Conservation (phyloP, 2,797 vertebrate species). For the Botia kubotai region DNA sequence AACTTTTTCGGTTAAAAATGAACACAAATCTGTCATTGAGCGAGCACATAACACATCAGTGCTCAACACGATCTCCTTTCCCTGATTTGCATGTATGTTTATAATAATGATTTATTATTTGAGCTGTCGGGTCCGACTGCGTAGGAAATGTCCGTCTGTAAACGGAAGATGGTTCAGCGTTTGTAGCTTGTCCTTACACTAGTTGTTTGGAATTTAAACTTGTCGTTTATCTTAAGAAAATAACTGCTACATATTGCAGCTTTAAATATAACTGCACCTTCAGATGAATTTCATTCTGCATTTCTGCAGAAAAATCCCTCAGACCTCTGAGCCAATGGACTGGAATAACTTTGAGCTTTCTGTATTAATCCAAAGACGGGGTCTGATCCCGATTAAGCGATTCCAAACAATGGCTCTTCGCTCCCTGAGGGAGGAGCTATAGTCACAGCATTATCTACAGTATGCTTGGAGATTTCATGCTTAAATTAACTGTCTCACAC, state of each 20-base stretch:
- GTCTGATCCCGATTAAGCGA: conserved; percentile 39
- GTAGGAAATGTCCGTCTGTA: too few relatives aligned
- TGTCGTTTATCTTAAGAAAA: too few relatives aligned
- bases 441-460: conserved; percentile 49
- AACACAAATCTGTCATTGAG: too few relatives aligned
- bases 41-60: too few relatives aligned
- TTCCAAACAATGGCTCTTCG: background rate
- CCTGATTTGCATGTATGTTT: too few relatives aligned
- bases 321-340: background rate
- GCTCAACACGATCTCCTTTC: too few relatives aligned
- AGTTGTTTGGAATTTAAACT: too few relatives aligned
- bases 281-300: conserved; percentile 7
- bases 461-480: conserved; percentile 48
- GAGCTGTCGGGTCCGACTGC: too few relatives aligned
- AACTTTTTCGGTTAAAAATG: background rate
- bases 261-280: background rate
- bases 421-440: conserved; percentile 20
- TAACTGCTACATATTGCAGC: too few relatives aligned
- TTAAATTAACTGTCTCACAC: conserved; percentile 39
- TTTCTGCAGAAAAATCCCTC: background rate
- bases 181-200: too few relatives aligned
- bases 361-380: conserved; percentile 8
- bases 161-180: too few relatives aligned
- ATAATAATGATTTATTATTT: too few relatives aligned
- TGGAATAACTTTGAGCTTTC: background rate